Evolutionary conservation across 1,140 invertebrate genomes (phyloP), one percentile per base, ranked within the genome.

Genomic region (Procambarus virginalis): DNA sequence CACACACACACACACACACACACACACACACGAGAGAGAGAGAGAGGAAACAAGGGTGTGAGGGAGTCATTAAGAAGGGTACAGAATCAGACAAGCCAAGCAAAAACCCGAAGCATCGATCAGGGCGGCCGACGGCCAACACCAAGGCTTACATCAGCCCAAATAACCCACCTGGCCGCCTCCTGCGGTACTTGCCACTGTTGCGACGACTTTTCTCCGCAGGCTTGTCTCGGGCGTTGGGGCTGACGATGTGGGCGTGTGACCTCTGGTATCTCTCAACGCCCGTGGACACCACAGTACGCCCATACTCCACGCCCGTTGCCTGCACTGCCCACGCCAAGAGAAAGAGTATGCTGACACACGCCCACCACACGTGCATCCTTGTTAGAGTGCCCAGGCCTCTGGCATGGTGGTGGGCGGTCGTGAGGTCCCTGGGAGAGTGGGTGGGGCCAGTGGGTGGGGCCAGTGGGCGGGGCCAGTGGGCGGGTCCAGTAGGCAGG

Each of bases 321-420:
- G 68, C 68, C 68, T 73, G 68, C 68, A 22, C 68, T n/a, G 68
- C 22, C 68, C 68, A 73, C 68, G 68, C 6, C n/a, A 22, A 73
- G 6, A 73, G 68, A n/a, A 34, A 73, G n/a, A 73, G 68, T 12
- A 73, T 73, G n/a, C 68, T 73, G 68, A 20, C n/a, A 22, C 68
- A 73, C 68, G 68, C 68, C 68, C 68, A 73, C 68, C 68, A 73
- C 68, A 73, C 5, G n/a, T 73, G 68, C 68, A 73, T 73, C 68
- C 68, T 73, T 73, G 17, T n/a, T 73, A 73, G 3, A 20, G 22
- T 34, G 68, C 68, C 68, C 68, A 73, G n/a, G 68, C 22, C 68
- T 22, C n/a, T 73, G 68, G 68, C 68, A 73, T 73, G n/a, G 68
- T 73, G 68, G 68, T 73, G 68, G 68, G 68, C n/a, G 68, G 68